Percentiles rank a stretch among this genome's conserved stretches.
Conservation (phyloP, 2,113 vertebrate genomes). For the Mesoclemmys tuberculata region DNA sequence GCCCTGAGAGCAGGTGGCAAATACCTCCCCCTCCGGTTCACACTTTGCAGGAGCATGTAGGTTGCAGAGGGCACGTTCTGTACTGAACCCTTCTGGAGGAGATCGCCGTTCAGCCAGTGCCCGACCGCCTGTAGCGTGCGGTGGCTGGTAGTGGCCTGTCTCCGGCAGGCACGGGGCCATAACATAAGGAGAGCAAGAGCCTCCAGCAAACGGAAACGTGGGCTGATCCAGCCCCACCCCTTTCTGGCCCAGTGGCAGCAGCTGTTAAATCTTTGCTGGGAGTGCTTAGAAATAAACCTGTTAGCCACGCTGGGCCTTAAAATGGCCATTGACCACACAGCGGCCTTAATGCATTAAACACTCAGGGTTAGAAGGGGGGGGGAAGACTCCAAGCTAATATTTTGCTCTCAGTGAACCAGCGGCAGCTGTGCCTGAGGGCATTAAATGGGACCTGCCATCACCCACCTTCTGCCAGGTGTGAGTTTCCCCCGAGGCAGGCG, state of each 20-base stretch:
- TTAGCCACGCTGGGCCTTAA: not conserved
- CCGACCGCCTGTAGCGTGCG: not conserved
- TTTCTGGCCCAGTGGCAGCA: not conserved
- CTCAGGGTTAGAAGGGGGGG: not conserved
- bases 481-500: not conserved
- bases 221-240: not conserved
- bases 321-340: not conserved
- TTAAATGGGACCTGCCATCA: not conserved
- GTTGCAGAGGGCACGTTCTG: not conserved
- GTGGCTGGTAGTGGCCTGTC: rapidly evolving
- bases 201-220: rapidly evolving
- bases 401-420: not conserved
- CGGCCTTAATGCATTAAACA: not conserved
- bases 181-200: not conserved
- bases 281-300: not conserved
- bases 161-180: not conserved
- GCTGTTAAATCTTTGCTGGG: not conserved
- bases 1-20: not conserved
- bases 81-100: no score
- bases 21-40: not conserved
- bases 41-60: not conserved
- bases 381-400: not conserved
- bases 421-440: conserved; percentile 1
- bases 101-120: rapidly evolving
- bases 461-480: not conserved